Evolutionary conservation across 2,888 invertebrate species (phyloP).

Genomic region (Saturnia japonica): DNA sequence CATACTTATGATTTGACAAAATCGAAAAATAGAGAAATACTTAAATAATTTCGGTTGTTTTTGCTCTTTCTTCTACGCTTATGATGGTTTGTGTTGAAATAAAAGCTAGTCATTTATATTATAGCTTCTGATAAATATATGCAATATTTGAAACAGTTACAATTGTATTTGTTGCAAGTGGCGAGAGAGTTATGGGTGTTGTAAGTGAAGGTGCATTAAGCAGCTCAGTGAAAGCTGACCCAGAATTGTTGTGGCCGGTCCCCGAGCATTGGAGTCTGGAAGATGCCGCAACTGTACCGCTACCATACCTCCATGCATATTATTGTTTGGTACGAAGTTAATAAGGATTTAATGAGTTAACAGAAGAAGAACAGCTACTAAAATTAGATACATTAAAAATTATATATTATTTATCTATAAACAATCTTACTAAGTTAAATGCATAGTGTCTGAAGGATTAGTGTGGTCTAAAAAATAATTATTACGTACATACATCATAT

Average conservation of each 20-base stretch:
- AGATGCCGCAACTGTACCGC: conserved; percentile 88
- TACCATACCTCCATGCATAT: conserved; percentile 68
- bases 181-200: conserved; percentile 83
- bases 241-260: conserved; percentile 82
- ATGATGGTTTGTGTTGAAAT: neutral
- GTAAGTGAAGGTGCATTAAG: conserved; percentile 77
- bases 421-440: too few relatives aligned
- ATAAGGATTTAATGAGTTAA: neutral
- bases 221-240: conserved; percentile 76
- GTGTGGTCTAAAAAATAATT: too few relatives aligned
- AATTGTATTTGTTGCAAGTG: conserved; percentile 45
- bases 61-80: neutral
- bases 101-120: too few relatives aligned
- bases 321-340: conserved; percentile 42
- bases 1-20: too few relatives aligned
- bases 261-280: conserved; percentile 85
- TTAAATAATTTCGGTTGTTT: neutral
- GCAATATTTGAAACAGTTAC: neutral
- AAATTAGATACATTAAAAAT: too few relatives aligned
- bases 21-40: too few relatives aligned
- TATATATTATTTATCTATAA: too few relatives aligned
- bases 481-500: too few relatives aligned
- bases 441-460: too few relatives aligned
- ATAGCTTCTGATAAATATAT: neutral
- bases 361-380: too few relatives aligned